Conservation (phyloP, 1,140 invertebrate species). For the Colletes latitarsis region DNA sequence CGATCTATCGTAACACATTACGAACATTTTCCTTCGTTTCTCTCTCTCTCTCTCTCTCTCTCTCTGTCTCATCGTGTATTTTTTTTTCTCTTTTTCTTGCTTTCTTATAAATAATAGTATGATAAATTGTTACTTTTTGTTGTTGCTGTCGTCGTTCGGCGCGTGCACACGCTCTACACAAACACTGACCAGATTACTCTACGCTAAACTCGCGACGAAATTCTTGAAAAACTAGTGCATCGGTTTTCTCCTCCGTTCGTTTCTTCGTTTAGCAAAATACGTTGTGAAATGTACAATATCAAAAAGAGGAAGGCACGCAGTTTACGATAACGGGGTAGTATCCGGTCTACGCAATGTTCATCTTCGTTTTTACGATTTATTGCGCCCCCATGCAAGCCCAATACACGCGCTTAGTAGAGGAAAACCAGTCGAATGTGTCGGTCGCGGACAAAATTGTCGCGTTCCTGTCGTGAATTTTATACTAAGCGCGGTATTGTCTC, state of each 20-base stretch:
- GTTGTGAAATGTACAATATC: conserved; percentile 60
- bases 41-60: too few species aligned
- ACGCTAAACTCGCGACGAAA: conserved; percentile 38
- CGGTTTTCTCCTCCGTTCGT: conserved; percentile 2
- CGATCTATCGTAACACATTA: not conserved
- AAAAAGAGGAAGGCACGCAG: conserved; percentile 58
- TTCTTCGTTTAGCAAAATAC: conserved; percentile 37
- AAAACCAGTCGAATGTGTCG: not conserved
- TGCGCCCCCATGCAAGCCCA: conserved; percentile 7
- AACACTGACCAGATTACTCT: conserved; percentile 28
- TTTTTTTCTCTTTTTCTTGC: not conserved
- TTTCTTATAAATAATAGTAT: conserved; percentile 26
- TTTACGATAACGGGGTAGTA: conserved; percentile 41
- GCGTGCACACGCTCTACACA: conserved; percentile 33
- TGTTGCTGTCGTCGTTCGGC: conserved; percentile 2
- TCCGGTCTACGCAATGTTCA: conserved; percentile 18
- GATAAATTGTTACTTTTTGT: conserved; percentile 12
- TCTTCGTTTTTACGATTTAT: not conserved
- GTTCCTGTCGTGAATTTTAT: too few species aligned
- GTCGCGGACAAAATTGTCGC: too few species aligned
- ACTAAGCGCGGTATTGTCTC: too few species aligned
- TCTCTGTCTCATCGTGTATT: too few species aligned
- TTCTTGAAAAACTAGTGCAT: conserved; percentile 40
- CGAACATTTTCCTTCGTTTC: not conserved
- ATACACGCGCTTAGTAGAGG: conserved; percentile 41